A percentile compares a stretch with the other conserved stretches of the same genome.
Evolutionary conservation across 2,888 invertebrate genomes (phyloP).

Genomic region (Eustalomyia histrio): DNA sequence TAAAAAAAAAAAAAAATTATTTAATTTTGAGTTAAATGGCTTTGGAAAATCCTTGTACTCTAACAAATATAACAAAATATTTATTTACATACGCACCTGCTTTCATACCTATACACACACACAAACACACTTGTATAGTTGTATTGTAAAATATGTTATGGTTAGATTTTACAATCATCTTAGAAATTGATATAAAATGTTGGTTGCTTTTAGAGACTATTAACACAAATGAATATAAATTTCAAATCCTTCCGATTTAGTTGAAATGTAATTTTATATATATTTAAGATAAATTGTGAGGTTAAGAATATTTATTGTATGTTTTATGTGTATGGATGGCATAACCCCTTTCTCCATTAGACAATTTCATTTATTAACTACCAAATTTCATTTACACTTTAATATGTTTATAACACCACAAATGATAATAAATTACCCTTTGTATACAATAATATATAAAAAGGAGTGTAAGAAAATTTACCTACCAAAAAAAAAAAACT

Average conservation of each 20-base stretch:
- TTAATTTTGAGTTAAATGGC: no score
- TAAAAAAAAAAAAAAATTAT: no score
- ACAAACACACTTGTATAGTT: neutral
- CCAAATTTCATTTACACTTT: conserved; percentile 37
- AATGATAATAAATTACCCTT: conserved; percentile 60
- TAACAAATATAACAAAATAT: no score
- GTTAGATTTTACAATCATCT: conserved; percentile 39
- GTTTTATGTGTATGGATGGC: conserved; percentile 26
- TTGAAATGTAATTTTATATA: conserved; percentile 50
- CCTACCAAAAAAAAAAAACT: conserved; percentile 5
- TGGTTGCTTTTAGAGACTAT: conserved; percentile 49
- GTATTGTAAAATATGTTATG: neutral
- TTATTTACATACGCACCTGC: neutral
- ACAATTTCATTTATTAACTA: conserved; percentile 57
- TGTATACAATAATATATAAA: neutral
- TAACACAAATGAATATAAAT: conserved; percentile 63
- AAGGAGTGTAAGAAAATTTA: neutral
- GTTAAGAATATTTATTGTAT: conserved; percentile 39
- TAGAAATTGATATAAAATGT: conserved; percentile 52
- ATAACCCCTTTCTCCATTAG: conserved; percentile 34
- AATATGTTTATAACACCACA: conserved; percentile 56
- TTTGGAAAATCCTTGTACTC: no score
- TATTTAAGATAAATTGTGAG: conserved; percentile 52
- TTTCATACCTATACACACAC: neutral
- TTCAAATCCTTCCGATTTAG: conserved; percentile 55